Conservation (phyloP, 2,797 vertebrate species). For the Spinibarbus caldwelli region DNA sequence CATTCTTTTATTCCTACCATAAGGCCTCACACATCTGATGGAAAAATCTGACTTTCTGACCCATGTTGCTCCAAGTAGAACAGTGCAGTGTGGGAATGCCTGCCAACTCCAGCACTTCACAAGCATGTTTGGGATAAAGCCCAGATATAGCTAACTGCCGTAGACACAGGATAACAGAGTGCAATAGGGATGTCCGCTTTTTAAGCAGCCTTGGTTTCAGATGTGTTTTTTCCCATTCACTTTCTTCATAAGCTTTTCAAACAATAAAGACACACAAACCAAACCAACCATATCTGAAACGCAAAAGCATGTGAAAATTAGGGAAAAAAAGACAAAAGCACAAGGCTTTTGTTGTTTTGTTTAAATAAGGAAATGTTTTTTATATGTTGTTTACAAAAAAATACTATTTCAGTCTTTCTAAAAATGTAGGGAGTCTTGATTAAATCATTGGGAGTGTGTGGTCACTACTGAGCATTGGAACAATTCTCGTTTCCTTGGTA, state of each 20-base stretch:
- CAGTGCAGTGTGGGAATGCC: slow-evolving; percentile 60
- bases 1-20: slow-evolving; percentile 3
- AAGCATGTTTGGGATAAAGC: slow-evolving; percentile 49
- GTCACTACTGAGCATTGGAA: background rate
- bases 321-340: background rate
- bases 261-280: too few species aligned
- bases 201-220: background rate
- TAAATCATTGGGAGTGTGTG: background rate
- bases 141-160: slow-evolving; percentile 23
- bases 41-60: slow-evolving; percentile 64
- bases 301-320: background rate
- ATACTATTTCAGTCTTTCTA: background rate
- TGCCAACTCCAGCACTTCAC: slow-evolving; percentile 34
- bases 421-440: background rate
- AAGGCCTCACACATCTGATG: slow-evolving; percentile 49
- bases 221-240: background rate
- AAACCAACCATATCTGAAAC: background rate
- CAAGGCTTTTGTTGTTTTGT: background rate
- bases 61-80: slow-evolving; percentile 26
- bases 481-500: background rate
- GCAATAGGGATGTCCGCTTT: background rate
- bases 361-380: background rate
- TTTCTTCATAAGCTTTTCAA: background rate
- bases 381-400: background rate
- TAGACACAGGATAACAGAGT: background rate